These are phyloP conservation scores for Xestia xanthographa DNA, from an alignment of 2,888 invertebrate species.

Conservation along the genomic window DNA sequence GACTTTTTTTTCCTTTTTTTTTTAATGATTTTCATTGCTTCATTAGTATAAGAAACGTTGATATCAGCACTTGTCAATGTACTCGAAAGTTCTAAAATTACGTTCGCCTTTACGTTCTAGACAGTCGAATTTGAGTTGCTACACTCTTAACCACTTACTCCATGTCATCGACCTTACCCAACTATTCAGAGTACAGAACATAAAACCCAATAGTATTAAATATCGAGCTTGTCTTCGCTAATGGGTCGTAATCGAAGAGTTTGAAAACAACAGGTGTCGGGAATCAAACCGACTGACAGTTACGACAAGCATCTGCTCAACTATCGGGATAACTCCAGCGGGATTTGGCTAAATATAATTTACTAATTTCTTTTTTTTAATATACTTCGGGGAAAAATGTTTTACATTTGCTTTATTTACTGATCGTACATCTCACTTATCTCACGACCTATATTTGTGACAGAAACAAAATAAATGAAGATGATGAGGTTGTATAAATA, in stretches of 20 bases:
- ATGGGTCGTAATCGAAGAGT: constrained; percentile 88
- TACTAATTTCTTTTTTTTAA: constrained; percentile 62
- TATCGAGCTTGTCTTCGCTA: constrained; percentile 82
- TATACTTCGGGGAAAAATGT: constrained; percentile 47
- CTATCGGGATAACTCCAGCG: constrained; percentile 69
- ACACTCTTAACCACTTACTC: constrained; percentile 30
- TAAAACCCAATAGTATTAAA: constrained; percentile 79
- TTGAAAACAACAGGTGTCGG: constrained; percentile 88
- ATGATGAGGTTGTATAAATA: constrained; percentile 58
- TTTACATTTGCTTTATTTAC: constrained; percentile 66
- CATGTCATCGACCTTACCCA: constrained; percentile 60
- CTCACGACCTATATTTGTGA: constrained; percentile 57
- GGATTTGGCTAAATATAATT: constrained; percentile 76
- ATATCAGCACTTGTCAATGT: background rate
- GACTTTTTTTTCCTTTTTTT: too few relatives aligned
- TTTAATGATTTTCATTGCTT: background rate
- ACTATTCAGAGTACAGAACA: constrained; percentile 65
- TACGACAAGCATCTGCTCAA: constrained; percentile 82
- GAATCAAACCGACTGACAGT: constrained; percentile 87
- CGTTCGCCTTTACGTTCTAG: constrained; percentile 4
- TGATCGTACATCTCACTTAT: constrained; percentile 63
- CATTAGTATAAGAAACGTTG: too few relatives aligned
- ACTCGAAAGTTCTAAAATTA: background rate
- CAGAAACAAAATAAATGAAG: constrained; percentile 44
- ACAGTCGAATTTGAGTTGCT: constrained; percentile 27